Conservation (phyloP, 2,888 invertebrate species). For the Brachylomia viminalis region DNA sequence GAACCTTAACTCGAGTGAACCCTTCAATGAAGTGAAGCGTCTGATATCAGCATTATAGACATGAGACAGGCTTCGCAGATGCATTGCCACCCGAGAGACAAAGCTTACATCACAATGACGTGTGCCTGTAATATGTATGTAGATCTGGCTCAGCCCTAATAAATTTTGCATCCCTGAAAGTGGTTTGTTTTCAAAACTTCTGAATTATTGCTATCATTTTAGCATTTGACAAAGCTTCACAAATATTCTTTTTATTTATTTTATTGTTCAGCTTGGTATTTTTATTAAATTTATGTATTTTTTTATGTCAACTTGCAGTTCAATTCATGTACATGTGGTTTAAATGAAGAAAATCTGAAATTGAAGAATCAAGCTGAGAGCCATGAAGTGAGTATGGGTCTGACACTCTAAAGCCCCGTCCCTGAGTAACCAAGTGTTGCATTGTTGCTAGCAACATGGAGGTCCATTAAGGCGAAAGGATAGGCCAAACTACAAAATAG, state of each 20-base stretch:
- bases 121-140: neutral
- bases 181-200: neutral
- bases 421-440: neutral
- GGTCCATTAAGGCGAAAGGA: no score
- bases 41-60: no score
- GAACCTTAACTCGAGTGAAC: no score
- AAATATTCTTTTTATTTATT: neutral
- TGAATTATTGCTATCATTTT: neutral
- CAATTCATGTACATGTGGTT: constrained; percentile 78
- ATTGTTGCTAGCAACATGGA: neutral
- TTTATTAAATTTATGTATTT: constrained; percentile 14
- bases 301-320: constrained; percentile 68
- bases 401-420: neutral
- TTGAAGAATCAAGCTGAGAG: constrained; percentile 65
- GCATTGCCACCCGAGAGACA: neutral
- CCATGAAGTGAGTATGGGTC: constrained; percentile 42
- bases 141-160: neutral
- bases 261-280: neutral
- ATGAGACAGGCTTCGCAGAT: no score
- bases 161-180: neutral
- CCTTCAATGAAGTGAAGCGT: no score
- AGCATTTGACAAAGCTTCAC: no score
- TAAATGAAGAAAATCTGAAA: constrained; percentile 76
- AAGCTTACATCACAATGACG: neutral
- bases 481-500: no score